phyloP scores from a whole-genome alignment of 2,888 invertebrate species.

The Drosophila aldrichi region DNA sequence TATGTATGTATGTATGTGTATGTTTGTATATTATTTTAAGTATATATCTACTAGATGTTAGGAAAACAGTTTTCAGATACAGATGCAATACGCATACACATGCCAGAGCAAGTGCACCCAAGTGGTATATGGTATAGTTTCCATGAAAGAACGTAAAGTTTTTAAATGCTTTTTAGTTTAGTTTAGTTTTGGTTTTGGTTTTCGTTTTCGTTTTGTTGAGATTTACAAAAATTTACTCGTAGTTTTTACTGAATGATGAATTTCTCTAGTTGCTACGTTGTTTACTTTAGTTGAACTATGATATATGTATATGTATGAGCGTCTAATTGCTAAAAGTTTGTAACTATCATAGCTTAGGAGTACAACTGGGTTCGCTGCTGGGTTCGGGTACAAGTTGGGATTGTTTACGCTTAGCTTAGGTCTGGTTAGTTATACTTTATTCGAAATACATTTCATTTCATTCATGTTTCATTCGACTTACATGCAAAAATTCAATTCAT shows the following conservation, averaged over 20 bases:
- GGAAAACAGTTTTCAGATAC: conserved; percentile 64
- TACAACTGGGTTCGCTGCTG: conserved; percentile 43
- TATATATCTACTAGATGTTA: conserved; percentile 58
- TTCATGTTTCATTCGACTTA: conserved; percentile 65
- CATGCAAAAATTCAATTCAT: conserved; percentile 81
- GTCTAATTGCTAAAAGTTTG: conserved; percentile 76
- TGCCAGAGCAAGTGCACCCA: conserved; percentile 23
- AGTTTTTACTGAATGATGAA: conserved; percentile 37
- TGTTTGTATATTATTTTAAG: conserved; percentile 33
- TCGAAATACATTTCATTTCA: conserved; percentile 56
- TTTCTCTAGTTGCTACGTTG: conserved; percentile 50
- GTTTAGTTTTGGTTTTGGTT: conserved; percentile 14
- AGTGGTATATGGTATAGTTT: conserved; percentile 28
- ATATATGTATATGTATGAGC: conserved; percentile 80
- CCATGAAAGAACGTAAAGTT: conserved; percentile 63
- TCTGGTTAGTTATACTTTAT: conserved; percentile 31
- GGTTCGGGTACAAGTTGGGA: conserved; percentile 55
- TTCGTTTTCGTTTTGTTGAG: no score
- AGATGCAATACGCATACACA: conserved; percentile 32
- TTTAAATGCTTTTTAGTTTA: conserved; percentile 65
- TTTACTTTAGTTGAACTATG: conserved; percentile 71
- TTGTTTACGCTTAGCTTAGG: conserved; percentile 70
- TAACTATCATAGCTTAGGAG: conserved; percentile 51
- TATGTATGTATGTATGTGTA: conserved; percentile 11
- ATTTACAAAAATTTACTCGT: conserved; percentile 59